Evolutionary conservation across 1,140 invertebrate species (phyloP), one percentile per base, ranked within the genome.

Genomic region (Brachionus plicatilis): DNA sequence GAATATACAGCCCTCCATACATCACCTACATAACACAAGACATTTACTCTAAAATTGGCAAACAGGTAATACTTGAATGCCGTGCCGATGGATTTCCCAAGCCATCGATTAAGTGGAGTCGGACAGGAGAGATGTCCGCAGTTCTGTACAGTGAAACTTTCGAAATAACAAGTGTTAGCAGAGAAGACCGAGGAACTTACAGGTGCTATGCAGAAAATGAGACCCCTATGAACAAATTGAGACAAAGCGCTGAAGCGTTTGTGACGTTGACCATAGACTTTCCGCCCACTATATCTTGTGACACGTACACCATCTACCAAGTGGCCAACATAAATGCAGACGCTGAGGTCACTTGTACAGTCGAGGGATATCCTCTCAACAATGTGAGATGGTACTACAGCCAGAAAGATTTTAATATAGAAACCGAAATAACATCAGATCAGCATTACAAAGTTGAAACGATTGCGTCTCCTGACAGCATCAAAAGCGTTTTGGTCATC

Each of bases 101-200:
- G 43, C 83, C 83, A n/a, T 43, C 68, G 14, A 45, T 84, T 17
- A 84, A 68, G 27, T 84, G 83, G 83, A 76, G 47, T 20, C 17
- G 83, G 43, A 68, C 33, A 8, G 83, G 83, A 8, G 60, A 83
- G 37, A 68, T 68, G 60, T 83, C 60, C 24, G 66, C 68, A 20
- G 60, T 53, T 53, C 33, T 72, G 6, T 84, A 60, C 14, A 72
- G 68, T 47, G 82, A 84, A 24, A 68, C 41, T 29, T 84, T 84
- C 29, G 45, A 53, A 37, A 84, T 84, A 43, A 50, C 45, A 5
- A 84, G 70, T 78, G 70, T 84, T 37, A 78, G 47, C 20, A 20
- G 68, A 41, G 83, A 84, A 53, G 66, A 84, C 27, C 17, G 83
- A 29, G 83, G 83, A n/a, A 75, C 68, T 24, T 84, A 84, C 17